Evolutionary conservation across 2,888 invertebrate genomes (phyloP), one percentile per base, ranked within the genome.

Genomic region (Miltochrista miniata): DNA sequence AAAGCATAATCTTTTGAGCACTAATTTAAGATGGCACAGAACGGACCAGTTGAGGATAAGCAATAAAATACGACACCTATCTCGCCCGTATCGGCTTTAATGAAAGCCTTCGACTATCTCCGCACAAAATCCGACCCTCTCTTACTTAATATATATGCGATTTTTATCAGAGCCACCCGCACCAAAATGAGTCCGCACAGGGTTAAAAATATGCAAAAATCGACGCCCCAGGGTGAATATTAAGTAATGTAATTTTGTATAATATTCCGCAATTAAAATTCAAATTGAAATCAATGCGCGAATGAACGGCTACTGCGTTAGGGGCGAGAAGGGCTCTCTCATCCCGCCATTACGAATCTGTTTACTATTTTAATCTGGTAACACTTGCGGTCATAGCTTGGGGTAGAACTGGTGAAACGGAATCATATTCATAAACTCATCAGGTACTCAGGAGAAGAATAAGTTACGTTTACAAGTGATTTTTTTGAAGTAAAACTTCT

Each of bases 221-320:
- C 85, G 81, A 72, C 76, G 78, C 80, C 70, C 76, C 75, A 79
- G 90, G 89, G 90, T 89, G 91, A 90, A 89, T 90, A 89, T 90
- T 83, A 91, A 91, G 84, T 75, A 86, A 90, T 87, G 88, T 90
- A 85, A 89, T 90, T 88, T 87, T 87, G 85, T 85, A 85, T 89
- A 90, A 92, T 92, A 92, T 91, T 89, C 86, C 78, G 72, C 90
- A 90, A 92, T 92, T 92, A 92, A 92, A 90, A 90, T 92, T 91
- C 85, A 92, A 92, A 92, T 92, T 92, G 92, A 92, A 92, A 92
- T 90, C 92, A 91, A 91, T 91, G 91, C 88, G 79, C 79, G 83
- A 78, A 79, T 82, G 86, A 84, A 83, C 79, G 80, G 70, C 56
- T 70, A 59, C 71, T 66, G 57, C 56, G 68, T 18, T 8, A 41